phyloP scores from a whole-genome alignment of 1,140 invertebrate genomes.

The Agrypnia vestita region DNA sequence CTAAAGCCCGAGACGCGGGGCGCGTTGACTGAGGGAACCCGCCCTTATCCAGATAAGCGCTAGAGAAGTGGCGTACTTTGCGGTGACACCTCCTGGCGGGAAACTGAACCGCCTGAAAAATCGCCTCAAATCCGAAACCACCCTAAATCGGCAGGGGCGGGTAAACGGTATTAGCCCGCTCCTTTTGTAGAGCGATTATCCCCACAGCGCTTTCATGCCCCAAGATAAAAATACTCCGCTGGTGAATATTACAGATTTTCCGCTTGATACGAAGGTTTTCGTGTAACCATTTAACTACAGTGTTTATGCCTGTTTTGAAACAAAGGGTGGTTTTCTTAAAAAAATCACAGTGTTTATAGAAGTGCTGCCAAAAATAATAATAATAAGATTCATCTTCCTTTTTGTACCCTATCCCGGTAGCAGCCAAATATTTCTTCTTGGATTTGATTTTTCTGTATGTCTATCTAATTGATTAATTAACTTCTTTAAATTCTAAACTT shows the following conservation, averaged over 20 bases:
- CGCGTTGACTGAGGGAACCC: conserved; percentile 9
- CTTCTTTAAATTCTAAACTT: too few relatives aligned
- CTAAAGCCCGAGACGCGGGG: too few relatives aligned
- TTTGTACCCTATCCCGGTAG: too few relatives aligned
- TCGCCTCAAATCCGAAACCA: conserved; percentile 1
- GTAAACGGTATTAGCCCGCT: conserved; percentile 20
- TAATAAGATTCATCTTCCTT: too few relatives aligned
- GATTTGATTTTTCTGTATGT: too few relatives aligned
- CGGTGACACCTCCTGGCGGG: conserved; percentile 51
- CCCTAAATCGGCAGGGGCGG: not conserved
- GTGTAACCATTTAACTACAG: not conserved
- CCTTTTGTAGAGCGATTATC: conserved; percentile 23
- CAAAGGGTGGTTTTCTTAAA: not conserved
- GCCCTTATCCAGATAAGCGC: conserved; percentile 18
- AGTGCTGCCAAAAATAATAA: too few relatives aligned
- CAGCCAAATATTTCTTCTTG: too few relatives aligned
- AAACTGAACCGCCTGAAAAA: conserved; percentile 15
- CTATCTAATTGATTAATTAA: too few relatives aligned
- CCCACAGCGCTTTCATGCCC: conserved; percentile 1
- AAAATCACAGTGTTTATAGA: too few relatives aligned
- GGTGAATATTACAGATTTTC: conserved; percentile 11
- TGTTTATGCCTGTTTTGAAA: conserved; percentile 2
- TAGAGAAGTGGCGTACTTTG: conserved; percentile 49
- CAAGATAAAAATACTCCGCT: conserved; percentile 10
- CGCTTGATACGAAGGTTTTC: not conserved